Evolutionary conservation across 2,797 vertebrate species (phyloP).

Genomic region (Pangasius djambal): DNA sequence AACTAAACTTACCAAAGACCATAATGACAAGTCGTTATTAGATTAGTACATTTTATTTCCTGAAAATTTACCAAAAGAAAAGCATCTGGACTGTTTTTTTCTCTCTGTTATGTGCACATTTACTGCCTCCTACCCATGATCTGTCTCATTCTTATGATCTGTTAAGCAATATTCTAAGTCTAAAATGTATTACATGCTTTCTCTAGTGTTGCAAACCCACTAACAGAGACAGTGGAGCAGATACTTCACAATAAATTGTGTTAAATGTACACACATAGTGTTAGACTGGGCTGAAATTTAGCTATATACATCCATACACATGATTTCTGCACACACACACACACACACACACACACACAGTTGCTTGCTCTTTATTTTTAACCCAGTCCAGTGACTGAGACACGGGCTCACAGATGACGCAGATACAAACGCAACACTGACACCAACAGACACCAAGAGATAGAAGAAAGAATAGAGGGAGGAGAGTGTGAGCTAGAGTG

Average conservation of each 20-base stretch:
- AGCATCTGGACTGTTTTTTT: background rate
- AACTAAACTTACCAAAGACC: background rate
- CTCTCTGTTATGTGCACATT: background rate
- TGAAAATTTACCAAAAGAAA: background rate
- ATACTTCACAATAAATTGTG: background rate
- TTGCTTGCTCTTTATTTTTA: conserved; percentile 74
- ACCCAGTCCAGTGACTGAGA: conserved; percentile 69
- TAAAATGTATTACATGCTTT: background rate
- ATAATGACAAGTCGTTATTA: background rate
- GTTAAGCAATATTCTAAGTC: background rate
- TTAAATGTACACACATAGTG: background rate
- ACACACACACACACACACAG: conserved; percentile 26
- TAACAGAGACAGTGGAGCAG: background rate
- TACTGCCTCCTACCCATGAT: background rate
- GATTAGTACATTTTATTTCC: background rate
- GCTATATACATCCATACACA: conserved; percentile 6
- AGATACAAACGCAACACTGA: conserved; percentile 68
- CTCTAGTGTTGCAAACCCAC: background rate
- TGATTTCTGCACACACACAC: background rate
- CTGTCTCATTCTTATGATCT: background rate
- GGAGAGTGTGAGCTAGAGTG: conserved; percentile 17
- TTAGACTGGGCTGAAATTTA: conserved; percentile 2
- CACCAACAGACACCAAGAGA: conserved; percentile 56
- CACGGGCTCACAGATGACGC: conserved; percentile 75
- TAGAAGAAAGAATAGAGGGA: conserved; percentile 57